A percentile compares a stretch with the other conserved stretches of the same genome.
phyloP scores from a whole-genome alignment of 2,797 vertebrate genomes.

The Gastrophryne carolinensis region DNA sequence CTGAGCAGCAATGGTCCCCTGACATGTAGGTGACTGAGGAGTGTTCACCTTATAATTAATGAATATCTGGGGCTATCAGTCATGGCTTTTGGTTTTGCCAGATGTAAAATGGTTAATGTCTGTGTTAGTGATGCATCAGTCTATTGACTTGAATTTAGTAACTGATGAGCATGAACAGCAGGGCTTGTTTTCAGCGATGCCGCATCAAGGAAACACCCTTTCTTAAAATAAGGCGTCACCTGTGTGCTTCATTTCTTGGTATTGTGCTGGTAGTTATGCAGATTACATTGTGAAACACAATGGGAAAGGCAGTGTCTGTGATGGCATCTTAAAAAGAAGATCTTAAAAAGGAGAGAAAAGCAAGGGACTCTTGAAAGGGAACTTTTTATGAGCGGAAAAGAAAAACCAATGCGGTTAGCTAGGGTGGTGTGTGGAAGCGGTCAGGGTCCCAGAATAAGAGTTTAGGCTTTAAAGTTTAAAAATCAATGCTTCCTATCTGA shows the following conservation, averaged over 20 bases:
- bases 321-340: conserved; percentile 30
- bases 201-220: conserved; percentile 62
- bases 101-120: not conserved
- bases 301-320: conserved; percentile 50
- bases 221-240: conserved; percentile 69
- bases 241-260: conserved; percentile 56
- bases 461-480: no score
- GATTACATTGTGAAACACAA: conserved; percentile 61
- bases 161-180: conserved; percentile 41
- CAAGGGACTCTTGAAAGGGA: no score
- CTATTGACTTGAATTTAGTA: conserved; percentile 6
- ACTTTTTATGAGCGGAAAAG: no score
- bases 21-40: not conserved
- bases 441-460: no score
- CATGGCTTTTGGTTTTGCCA: not conserved
- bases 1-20: not conserved
- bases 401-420: no score
- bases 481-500: no score
- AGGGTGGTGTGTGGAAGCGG: no score
- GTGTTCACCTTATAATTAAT: not conserved
- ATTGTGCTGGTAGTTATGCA: conserved; percentile 62
- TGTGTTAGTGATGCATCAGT: not conserved
- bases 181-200: conserved; percentile 59
- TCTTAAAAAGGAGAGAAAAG: no score
- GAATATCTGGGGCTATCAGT: not conserved